Evolutionary conservation across 2,113 vertebrate genomes (phyloP), one percentile per base, ranked within the genome.

Genomic region (Chaetodon trifascialis): DNA sequence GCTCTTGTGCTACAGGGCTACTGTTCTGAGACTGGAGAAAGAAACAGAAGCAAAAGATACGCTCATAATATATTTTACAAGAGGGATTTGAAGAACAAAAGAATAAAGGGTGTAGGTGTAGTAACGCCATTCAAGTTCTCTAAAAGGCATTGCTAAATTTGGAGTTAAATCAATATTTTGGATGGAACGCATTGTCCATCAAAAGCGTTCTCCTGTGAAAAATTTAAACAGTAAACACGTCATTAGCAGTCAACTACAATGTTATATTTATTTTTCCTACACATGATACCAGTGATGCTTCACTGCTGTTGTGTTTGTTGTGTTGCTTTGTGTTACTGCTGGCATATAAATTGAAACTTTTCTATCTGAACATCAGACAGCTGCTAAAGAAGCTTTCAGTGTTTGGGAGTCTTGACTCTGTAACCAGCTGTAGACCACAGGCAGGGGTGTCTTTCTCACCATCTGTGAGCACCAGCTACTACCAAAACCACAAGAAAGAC

Each of bases 401-500:
- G 10, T 21, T 36, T 58, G 15, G 25, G 38, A 74, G 49, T 70
- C 15, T 65, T 69, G 17, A 66, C 6, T 52, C 2, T 47, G 4
- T 40, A 46, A 69, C 47, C 79, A 62, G 34, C 58, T 83, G 72
- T 11, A 82, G 59, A 79, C 78, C 84, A 88, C 89, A 89, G 44
- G 7, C 46, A 74, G 11, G 21, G n/a, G 76, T 54, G 64, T 82
- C 42, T 63, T 68, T 86, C 76, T 76, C 73, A 75, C 80, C 88
- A 87, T 76, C 84, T 91, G 60, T 59, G 30, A 30, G 30, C 30
- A 30, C 30, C 30, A 30, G 73, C 71, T 84, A 74, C 80, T 80
- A n/a, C 25, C 21, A 12, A 85, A 87, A 91, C 89, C 83, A 92
- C 91, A 89, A 74, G 56, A 86, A 79, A 86, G 83, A 66, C 46